Evolutionary conservation across 2,888 invertebrate genomes (phyloP), one percentile per base, ranked within the genome.

Genomic region (Pharmacophagus antenor): DNA sequence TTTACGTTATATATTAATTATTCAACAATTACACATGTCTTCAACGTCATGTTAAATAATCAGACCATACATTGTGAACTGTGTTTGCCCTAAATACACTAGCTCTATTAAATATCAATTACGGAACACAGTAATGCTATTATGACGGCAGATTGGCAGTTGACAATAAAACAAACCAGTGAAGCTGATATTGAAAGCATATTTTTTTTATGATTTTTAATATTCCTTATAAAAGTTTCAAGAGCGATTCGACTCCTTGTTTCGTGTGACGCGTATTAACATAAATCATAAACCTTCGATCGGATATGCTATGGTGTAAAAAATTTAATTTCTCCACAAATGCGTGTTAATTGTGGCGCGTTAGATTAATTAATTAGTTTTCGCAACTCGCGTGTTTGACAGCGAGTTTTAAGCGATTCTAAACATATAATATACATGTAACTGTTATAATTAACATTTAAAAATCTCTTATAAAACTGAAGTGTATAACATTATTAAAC

Each of bases 311-410:
- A 44, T 22, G 50, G 50, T 60, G 51, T 60, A 23, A 51, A 47
- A 56, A 55, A 25, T 47, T 50, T 23, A 51, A 60, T 56, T 56
- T 49, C 47, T 41, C 51, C 55, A 51, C 60, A 51, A 51, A 56
- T 46, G 51, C 44, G 56, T 56, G 60, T 46, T 60, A 60, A 60
- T 56, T 56, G 51, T 51, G 23, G 15, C 25, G 20, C 27, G 49
- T 37, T 55, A 10, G 12, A 31, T 15, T 22, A 20, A 15, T 53
- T 51, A 60, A 56, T 56, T 51, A 37, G 20, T 18, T 50, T 51
- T 60, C 15, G 21, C 51, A 31, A 15, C 31, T 20, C 2, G 18
- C 31, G 31, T 59, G 50, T 51, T 41, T 41, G n/a, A n/a, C 27
- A 27, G 46, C 44, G 25, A 56, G 37, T 37, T 56, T 37, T 49